phyloP scores from a whole-genome alignment of 2,888 invertebrate genomes.

The Psococerastis gibbosa region DNA sequence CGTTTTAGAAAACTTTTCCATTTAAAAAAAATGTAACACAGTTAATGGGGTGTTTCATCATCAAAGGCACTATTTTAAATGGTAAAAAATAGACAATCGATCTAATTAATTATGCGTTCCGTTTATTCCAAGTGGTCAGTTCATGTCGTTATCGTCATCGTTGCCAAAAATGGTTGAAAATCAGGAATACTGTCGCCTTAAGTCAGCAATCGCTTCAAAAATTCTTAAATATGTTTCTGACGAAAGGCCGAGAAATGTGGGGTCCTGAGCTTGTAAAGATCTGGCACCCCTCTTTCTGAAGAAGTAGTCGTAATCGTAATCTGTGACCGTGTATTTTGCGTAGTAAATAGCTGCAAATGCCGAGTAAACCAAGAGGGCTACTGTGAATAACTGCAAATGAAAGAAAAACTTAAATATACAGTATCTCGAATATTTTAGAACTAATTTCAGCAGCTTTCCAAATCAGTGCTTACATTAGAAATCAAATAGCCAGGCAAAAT shows the following conservation, averaged over 20 bases:
- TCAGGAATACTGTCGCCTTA: too few relatives aligned
- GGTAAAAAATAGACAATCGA: too few relatives aligned
- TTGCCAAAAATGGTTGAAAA: too few relatives aligned
- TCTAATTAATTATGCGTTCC: too few relatives aligned
- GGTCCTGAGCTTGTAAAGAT: background rate
- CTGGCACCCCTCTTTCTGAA: background rate
- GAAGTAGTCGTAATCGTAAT: constrained; percentile 41
- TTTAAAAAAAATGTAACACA: too few relatives aligned
- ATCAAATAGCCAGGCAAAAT: background rate
- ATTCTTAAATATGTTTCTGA: constrained; percentile 2
- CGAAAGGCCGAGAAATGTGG: constrained; percentile 6
- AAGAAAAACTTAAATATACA: too few relatives aligned
- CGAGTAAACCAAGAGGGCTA: constrained; percentile 60
- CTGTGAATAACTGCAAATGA: constrained; percentile 52
- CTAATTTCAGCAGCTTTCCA: constrained; percentile 1
- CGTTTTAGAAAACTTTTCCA: too few relatives aligned
- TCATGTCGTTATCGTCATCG: too few relatives aligned
- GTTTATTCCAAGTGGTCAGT: too few relatives aligned
- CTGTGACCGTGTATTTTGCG: constrained; percentile 63
- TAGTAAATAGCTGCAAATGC: constrained; percentile 74
- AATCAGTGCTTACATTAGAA: background rate
- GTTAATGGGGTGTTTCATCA: too few relatives aligned
- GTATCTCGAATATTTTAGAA: constrained; percentile 9
- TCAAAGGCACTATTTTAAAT: too few relatives aligned
- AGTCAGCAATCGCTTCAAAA: constrained; percentile 2